Evolutionary conservation across 2,797 vertebrate species (phyloP), one percentile per base, ranked within the genome.

Genomic region (Myotis vivesi): DNA sequence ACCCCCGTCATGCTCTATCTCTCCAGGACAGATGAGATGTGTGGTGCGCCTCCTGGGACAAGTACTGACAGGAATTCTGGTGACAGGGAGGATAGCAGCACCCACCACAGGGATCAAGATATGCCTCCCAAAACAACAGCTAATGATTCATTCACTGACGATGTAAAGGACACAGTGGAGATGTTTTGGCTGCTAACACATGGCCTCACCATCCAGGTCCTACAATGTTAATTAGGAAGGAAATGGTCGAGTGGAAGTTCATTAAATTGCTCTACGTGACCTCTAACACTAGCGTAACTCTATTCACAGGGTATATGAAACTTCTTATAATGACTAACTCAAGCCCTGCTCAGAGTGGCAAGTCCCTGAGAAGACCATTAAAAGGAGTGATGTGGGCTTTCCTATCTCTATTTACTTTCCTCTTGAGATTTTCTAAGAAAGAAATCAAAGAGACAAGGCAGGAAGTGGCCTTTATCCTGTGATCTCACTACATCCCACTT

Each of bases 391-490:
- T 11, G 46, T 23, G 69, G 62, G 30, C 51, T 64, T 88, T 84
- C 49, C 82, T 59, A 62, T 71, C 59, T 88, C 94, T 93, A 79
- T 96, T 90, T 92, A 64, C 90, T 93, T 91, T 81, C 95, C 86
- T 88, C 71, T 64, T 82, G n/a, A 94, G 79, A 93, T 44, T 79
- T 86, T 93, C 73, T 49, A 77, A 66, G 91, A 77, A 89, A 87
- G 85, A 94, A 96, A 97, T 97, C 94, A 97, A 97, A 97, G 97
- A 79, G 76, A 55, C 75, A 87, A 80, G 89, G 49, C 95, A 96
- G 96, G 97, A 97, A 95, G 92, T 80, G 25, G 71, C 44, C 64
- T 95, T 95, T 95, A 88, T 96, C 96, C 96, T 94, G 88, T 81
- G 90, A 93, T 93, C 93, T 94, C 82, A 59, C 71, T 8, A 12